A percentile compares a stretch with the other conserved stretches of the same genome.
Conservation (phyloP, 1,140 invertebrate genomes). For the Pinna nobilis region DNA sequence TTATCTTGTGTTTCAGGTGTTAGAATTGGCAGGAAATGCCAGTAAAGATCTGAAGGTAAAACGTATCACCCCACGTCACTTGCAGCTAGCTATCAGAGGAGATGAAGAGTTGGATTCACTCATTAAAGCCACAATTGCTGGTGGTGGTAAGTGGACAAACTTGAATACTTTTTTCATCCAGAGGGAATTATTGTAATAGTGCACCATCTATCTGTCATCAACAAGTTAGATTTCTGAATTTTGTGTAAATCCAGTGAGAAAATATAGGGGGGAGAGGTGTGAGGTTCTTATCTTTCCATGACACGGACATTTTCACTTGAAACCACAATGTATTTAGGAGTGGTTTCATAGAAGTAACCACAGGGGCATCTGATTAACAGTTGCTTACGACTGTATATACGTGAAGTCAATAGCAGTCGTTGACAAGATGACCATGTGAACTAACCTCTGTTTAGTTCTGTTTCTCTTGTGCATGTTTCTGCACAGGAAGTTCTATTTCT, state of each 20-base stretch:
- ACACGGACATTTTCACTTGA: too few species aligned
- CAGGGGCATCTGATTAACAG: too few species aligned
- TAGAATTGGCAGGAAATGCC: slow-evolving; percentile 98
- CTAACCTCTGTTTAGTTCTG: too few species aligned
- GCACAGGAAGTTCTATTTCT: too few species aligned
- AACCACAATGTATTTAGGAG: too few species aligned
- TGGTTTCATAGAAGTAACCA: not conserved
- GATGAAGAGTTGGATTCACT: slow-evolving; percentile 99
- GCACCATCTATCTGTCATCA: too few species aligned
- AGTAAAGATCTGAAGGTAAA: slow-evolving; percentile 99
- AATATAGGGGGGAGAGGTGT: not conserved
- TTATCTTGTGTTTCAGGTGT: slow-evolving; percentile 80
- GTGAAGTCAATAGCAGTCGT: too few species aligned
- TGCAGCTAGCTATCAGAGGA: slow-evolving; percentile 98
- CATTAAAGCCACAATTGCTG: slow-evolving; percentile 99
- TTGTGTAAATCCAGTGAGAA: not conserved
- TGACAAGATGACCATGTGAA: too few species aligned
- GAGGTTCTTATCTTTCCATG: too few species aligned
- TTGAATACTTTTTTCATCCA: not conserved
- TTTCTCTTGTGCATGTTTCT: too few species aligned
- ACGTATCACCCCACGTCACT: slow-evolving; percentile 98
- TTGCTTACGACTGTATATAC: too few species aligned
- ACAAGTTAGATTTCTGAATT: not conserved
- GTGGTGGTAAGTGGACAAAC: slow-evolving; percentile 92
- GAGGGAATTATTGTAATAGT: not conserved